phyloP scores from a whole-genome alignment of 2,797 vertebrate species.

The Mionectes olivaceus region DNA sequence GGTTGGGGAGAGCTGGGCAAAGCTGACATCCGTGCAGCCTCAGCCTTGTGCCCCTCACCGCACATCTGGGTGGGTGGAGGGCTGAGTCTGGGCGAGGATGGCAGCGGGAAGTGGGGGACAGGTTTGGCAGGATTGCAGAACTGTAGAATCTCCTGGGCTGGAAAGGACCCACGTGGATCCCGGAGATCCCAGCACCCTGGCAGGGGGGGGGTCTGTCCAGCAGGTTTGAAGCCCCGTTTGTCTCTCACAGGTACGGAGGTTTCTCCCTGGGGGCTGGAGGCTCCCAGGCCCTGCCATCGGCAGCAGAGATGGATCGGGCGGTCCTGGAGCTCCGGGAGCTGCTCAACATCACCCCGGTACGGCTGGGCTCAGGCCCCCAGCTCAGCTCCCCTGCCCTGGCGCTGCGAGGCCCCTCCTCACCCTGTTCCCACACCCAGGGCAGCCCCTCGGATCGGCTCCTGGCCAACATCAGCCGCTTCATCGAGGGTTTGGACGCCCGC shows the following conservation, averaged over 20 bases:
- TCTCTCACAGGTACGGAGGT: conserved; percentile 84
- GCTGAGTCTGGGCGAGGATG: neutral
- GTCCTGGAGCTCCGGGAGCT: conserved; percentile 73
- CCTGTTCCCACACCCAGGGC: conserved; percentile 73
- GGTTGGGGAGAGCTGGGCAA: neutral
- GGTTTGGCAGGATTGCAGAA: accelerated
- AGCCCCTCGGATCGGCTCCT: conserved; percentile 78
- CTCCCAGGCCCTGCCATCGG: conserved; percentile 67
- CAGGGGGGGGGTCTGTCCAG: neutral
- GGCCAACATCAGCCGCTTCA: conserved; percentile 78
- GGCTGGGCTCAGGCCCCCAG: neutral
- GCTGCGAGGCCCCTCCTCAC: neutral
- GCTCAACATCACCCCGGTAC: conserved; percentile 46
- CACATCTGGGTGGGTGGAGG: accelerated
- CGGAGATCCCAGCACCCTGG: neutral
- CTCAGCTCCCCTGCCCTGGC: accelerated
- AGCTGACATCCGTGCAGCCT: neutral
- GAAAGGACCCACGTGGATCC: accelerated
- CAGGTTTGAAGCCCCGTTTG: accelerated
- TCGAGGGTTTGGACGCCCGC: conserved; percentile 73
- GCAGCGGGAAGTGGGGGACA: too few relatives aligned
- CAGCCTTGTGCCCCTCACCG: neutral
- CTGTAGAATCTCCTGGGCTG: neutral
- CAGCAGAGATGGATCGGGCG: conserved; percentile 57
- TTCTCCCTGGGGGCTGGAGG: conserved; percentile 85